These are phyloP conservation scores for Eidolon helvum DNA, from an alignment of 2,113 vertebrate species.

Conservation along the genomic window DNA sequence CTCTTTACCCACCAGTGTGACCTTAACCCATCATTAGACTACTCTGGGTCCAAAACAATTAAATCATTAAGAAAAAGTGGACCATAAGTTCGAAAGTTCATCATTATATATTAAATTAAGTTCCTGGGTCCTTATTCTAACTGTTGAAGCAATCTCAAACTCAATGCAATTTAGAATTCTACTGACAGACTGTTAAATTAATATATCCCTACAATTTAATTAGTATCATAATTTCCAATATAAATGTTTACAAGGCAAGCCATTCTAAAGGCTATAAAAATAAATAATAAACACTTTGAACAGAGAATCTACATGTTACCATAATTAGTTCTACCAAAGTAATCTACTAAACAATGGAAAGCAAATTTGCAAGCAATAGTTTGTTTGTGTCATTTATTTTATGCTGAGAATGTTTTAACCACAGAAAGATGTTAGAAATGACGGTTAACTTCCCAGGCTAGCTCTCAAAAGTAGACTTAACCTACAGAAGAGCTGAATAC, in stretches of 20 bases:
- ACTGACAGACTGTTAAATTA: background rate
- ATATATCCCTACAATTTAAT: conserved; percentile 19
- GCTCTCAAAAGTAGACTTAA: background rate
- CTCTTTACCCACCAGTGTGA: background rate
- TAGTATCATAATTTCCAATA: background rate
- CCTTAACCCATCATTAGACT: background rate
- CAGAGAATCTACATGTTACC: background rate
- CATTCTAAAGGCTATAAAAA: background rate
- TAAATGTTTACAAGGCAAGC: conserved; percentile 33
- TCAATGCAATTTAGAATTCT: background rate
- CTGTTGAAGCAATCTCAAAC: background rate
- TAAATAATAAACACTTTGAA: conserved; percentile 21
- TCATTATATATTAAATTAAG: conserved; percentile 4
- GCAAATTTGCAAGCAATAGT: background rate
- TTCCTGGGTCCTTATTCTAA: background rate
- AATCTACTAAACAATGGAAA: background rate
- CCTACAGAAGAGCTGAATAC: background rate
- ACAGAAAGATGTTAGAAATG: conserved; percentile 13
- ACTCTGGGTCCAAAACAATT: background rate
- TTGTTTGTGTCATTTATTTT: background rate
- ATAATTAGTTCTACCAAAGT: background rate
- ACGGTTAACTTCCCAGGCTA: background rate
- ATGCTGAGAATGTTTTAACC: background rate
- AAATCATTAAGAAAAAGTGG: background rate
- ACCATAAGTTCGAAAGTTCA: background rate